Evolutionary conservation across 2,888 invertebrate genomes (phyloP).

Genomic region (Tachystola acroxantha): DNA sequence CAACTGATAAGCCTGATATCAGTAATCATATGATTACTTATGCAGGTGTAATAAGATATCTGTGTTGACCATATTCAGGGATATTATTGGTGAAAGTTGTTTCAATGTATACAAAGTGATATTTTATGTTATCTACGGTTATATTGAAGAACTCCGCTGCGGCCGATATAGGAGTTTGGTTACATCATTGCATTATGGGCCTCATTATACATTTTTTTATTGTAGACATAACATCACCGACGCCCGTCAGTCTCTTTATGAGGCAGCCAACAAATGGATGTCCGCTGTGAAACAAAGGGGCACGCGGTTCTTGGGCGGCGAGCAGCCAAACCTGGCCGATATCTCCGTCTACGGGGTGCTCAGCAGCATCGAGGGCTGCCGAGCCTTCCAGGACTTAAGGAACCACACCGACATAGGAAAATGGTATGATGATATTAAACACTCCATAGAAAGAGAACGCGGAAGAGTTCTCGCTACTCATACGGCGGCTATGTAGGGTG

Average conservation of each 20-base stretch:
- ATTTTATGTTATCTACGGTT: too few species aligned
- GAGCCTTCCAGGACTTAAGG: conserved; percentile 90
- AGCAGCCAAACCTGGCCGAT: conserved; percentile 93
- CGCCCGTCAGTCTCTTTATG: conserved; percentile 92
- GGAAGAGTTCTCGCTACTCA: conserved; percentile 21
- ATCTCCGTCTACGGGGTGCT: conserved; percentile 94
- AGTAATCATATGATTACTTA: too few species aligned
- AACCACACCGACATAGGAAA: conserved; percentile 84
- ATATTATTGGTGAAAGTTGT: too few species aligned
- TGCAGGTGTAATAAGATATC: too few species aligned
- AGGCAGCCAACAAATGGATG: conserved; percentile 91
- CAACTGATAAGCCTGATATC: too few species aligned
- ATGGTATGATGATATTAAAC: conserved; percentile 89
- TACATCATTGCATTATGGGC: too few species aligned
- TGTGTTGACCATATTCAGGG: too few species aligned
- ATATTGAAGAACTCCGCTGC: too few species aligned
- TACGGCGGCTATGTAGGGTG: background rate
- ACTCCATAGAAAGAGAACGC: conserved; percentile 63
- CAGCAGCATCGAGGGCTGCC: conserved; percentile 95
- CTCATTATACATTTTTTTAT: too few species aligned
- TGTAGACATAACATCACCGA: conserved; percentile 90
- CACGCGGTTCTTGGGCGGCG: conserved; percentile 90
- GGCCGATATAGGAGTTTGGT: too few species aligned
- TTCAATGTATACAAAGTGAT: too few species aligned
- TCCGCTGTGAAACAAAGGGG: conserved; percentile 83